Evolutionary conservation across 1,140 invertebrate species (phyloP).

Genomic region (Nomia melanderi): DNA sequence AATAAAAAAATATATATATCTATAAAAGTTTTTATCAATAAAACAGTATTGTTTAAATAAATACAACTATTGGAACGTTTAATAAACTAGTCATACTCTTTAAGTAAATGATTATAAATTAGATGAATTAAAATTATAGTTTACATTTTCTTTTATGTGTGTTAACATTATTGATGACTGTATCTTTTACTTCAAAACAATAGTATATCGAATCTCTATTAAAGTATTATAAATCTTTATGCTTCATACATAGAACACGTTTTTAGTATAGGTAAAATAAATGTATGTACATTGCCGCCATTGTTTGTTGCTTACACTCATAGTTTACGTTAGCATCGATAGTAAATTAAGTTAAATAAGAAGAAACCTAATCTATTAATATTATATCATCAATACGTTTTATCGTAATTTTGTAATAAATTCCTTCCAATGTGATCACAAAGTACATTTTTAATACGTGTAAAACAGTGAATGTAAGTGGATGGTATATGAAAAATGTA

Average conservation of each 20-base stretch:
- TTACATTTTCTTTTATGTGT: constrained; percentile 1
- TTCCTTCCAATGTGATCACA: constrained; percentile 26
- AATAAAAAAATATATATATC: background rate
- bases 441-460: constrained; percentile 4
- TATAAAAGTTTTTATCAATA: background rate
- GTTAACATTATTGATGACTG: constrained; percentile 36
- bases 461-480: constrained; percentile 20
- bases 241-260: constrained; percentile 26
- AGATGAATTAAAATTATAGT: constrained; percentile 17
- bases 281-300: constrained; percentile 33
- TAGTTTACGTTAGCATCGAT: constrained; percentile 26
- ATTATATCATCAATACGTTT: constrained; percentile 6
- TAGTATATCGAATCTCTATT: constrained; percentile 25
- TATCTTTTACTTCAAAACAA: constrained; percentile 4
- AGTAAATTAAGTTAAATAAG: constrained; percentile 11
- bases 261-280: constrained; percentile 34
- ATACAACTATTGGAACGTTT: constrained; percentile 19
- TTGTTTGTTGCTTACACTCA: constrained; percentile 38
- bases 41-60: background rate
- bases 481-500: constrained; percentile 7
- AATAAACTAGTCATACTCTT: constrained; percentile 48
- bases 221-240: constrained; percentile 20
- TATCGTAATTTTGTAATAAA: constrained; percentile 14
- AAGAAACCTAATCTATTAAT: constrained; percentile 29
- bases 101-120: constrained; percentile 43